Conservation (phyloP, 1,140 invertebrate species). For the Caenorhabditis brenneri region DNA sequence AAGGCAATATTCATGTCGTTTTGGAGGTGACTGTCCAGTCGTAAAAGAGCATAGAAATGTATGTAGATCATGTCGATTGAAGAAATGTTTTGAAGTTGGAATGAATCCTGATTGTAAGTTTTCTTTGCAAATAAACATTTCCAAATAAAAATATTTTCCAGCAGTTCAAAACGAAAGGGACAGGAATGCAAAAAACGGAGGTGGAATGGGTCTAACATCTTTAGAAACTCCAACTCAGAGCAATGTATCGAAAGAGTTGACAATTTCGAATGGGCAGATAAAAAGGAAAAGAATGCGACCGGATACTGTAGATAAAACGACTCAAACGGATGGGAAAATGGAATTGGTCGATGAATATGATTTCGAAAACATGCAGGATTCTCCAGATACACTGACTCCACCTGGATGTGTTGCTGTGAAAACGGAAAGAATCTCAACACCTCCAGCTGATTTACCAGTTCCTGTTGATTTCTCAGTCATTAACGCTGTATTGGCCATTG, state of each 20-base stretch:
- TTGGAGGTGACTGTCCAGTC: constrained; percentile 78
- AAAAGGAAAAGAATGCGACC: constrained; percentile 10
- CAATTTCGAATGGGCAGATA: constrained; percentile 10
- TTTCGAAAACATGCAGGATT: background rate
- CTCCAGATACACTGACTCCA: background rate
- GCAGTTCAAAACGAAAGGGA: constrained; percentile 56
- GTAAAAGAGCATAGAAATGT: constrained; percentile 83
- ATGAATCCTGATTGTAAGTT: constrained; percentile 75
- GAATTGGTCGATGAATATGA: background rate
- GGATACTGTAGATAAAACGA: constrained; percentile 6
- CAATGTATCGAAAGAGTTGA: background rate
- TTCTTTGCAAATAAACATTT: background rate
- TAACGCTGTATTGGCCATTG: background rate
- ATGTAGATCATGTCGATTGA: constrained; percentile 74
- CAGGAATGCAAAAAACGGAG: constrained; percentile 45
- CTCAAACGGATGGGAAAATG: constrained; percentile 13
- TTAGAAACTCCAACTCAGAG: background rate
- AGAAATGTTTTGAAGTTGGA: constrained; percentile 74
- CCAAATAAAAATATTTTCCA: constrained; percentile 13
- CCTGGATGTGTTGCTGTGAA: background rate
- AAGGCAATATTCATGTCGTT: constrained; percentile 54
- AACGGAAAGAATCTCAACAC: constrained; percentile 14
- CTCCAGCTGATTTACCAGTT: constrained; percentile 1
- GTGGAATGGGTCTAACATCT: background rate
- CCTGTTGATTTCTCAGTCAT: background rate